Percentiles rank a stretch among this genome's conserved stretches.
These are phyloP conservation scores for Clarias batrachus DNA, from an alignment of 2,113 vertebrate species.

Conservation along the genomic window DNA sequence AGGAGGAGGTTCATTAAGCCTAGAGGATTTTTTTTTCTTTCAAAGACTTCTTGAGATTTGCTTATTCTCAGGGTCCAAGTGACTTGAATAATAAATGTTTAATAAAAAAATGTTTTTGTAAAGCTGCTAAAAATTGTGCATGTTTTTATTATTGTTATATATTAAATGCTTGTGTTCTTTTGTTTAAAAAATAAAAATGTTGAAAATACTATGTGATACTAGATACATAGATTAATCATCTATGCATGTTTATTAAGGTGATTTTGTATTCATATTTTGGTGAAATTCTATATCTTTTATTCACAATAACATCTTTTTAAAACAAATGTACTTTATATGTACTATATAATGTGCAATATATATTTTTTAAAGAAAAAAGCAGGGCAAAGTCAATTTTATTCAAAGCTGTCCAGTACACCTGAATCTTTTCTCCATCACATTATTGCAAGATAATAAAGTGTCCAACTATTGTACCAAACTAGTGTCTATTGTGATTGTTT, in stretches of 20 bases:
- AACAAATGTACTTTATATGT: not conserved
- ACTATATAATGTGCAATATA: not conserved
- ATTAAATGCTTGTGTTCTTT: not conserved
- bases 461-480: not conserved
- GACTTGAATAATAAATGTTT: slow-evolving; percentile 2
- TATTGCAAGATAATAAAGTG: not conserved
- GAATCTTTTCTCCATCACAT: not conserved
- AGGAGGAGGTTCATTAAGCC: slow-evolving; percentile 56
- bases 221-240: not conserved
- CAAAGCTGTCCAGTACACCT: not conserved
- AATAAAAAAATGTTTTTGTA: not conserved
- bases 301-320: not conserved
- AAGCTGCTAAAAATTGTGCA: slow-evolving; percentile 3
- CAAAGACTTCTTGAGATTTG: not conserved
- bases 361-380: not conserved
- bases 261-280: not conserved
- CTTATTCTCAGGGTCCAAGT: slow-evolving; percentile 19
- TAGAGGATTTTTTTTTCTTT: not conserved
- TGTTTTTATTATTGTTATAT: slow-evolving; percentile 39
- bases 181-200: not conserved
- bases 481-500: not conserved
- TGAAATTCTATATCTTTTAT: not conserved
- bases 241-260: not conserved
- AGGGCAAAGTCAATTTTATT: not conserved
- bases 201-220: not conserved